phyloP scores from a whole-genome alignment of 37 sponge, comb jelly and placozoan genomes.

The Dysidea cf. avara region DNA sequence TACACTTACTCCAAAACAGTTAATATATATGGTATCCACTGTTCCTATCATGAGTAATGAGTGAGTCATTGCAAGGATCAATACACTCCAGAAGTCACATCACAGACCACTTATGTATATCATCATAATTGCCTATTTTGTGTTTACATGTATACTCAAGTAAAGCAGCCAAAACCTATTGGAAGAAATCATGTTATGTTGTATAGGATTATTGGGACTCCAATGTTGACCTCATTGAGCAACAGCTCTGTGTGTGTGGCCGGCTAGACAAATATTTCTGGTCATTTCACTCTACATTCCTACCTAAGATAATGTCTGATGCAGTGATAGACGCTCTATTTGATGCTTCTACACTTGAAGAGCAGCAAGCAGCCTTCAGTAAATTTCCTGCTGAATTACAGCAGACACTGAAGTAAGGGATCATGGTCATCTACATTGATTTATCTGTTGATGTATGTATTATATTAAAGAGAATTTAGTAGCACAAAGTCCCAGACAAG shows the following conservation, averaged over 20 bases:
- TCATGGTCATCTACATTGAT: too few species aligned
- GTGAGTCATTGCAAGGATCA: too few species aligned
- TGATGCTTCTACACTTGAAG: slow-evolving; percentile 30
- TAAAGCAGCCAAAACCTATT: too few species aligned
- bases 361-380: slow-evolving; percentile 34
- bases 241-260: slow-evolving; percentile 22
- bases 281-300: neutral
- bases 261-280: slow-evolving; percentile 32
- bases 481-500: slow-evolving; percentile 1
- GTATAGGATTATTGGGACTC: slow-evolving; percentile 46
- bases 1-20: too few species aligned
- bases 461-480: neutral
- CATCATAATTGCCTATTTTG: too few species aligned
- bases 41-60: too few species aligned
- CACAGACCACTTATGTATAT: too few species aligned
- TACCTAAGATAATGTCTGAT: slow-evolving; percentile 1
- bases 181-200: too few species aligned
- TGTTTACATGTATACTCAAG: too few species aligned
- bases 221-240: slow-evolving; percentile 15
- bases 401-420: slow-evolving; percentile 17
- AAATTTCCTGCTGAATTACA: slow-evolving; percentile 33
- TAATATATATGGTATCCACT: too few species aligned
- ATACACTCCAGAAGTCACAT: too few species aligned
- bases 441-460: neutral
- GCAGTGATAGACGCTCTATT: slow-evolving; percentile 45